Evolutionary conservation across 2,888 invertebrate genomes (phyloP), one percentile per base, ranked within the genome.

Genomic region (Dolichomitus sp.): DNA sequence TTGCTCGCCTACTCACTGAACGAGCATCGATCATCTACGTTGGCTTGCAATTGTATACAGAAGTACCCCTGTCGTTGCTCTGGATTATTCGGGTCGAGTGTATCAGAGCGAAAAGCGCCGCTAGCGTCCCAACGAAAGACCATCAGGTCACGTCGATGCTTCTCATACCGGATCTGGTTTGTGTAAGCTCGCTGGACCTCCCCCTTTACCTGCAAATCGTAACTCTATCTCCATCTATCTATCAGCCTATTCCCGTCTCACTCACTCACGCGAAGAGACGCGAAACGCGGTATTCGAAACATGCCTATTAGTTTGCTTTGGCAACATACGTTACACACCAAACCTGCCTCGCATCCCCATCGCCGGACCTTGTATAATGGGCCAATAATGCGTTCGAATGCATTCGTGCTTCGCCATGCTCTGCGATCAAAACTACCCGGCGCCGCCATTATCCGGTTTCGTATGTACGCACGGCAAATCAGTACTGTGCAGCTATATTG

Each of bases 331-430:
- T 78, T 66, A 65, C 74, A 45, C 63, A 54, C n/a, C 63, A 54
- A 40, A 27, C 14, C 11, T 11, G 19, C 37, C 57, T 19, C 48
- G 54, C 17, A 27, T 23, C 17, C 48, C 7, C 65, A 37, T 57
- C n/a, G n/a, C 27, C 57, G n/a, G 63, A 80, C 50, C 61, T 73
- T 80, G 79, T 78, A 83, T 87, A 87, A 87, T 76, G 83, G 80
- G 83, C 81, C 82, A 86, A 84, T 87, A 87, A 86, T 82, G 79
- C 73, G 74, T 82, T 45, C 66, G 69, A 80, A 83, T 81, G 50
- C 65, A 82, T 82, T 84, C 69, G 81, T 40, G 54, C 19, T 50
- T 78, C 65, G 54, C 59, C 66, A 45, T 37, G 73, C 4, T 73
- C 45, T 69, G 45, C 74, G 33, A 70, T 70, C 40, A 77, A 80